phyloP scores from a whole-genome alignment of 2,888 invertebrate species.

The Schizotus pectinicornis region DNA sequence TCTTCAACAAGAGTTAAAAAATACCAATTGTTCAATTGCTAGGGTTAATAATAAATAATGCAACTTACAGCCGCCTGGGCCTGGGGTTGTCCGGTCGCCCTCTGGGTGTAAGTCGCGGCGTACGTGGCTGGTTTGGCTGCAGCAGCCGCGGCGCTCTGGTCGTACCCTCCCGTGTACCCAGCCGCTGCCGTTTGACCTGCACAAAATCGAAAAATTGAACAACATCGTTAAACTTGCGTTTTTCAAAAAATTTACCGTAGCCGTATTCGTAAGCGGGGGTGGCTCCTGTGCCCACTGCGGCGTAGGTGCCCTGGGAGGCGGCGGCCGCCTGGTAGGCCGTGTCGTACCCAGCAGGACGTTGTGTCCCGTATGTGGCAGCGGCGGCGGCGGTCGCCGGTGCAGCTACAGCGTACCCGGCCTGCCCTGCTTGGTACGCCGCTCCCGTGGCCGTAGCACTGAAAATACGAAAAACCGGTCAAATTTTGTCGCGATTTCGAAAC shows the following conservation, averaged over 20 bases:
- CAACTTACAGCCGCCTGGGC: constrained; percentile 56
- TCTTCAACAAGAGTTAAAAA: no score
- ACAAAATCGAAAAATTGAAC: background rate
- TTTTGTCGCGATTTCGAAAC: background rate
- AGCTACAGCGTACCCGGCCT: constrained; percentile 84
- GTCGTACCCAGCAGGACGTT: constrained; percentile 81
- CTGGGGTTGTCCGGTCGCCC: constrained; percentile 54
- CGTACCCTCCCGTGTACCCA: constrained; percentile 68
- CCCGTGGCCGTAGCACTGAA: constrained; percentile 72
- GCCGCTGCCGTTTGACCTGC: constrained; percentile 70
- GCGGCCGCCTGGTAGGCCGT: constrained; percentile 84
- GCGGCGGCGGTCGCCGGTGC: constrained; percentile 82
- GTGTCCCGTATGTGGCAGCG: constrained; percentile 83
- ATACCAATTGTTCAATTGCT: background rate
- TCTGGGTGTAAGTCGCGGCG: constrained; percentile 74
- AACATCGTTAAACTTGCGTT: background rate
- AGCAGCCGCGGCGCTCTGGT: constrained; percentile 65
- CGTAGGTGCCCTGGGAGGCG: constrained; percentile 75
- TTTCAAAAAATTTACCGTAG: constrained; percentile 62
- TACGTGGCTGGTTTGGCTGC: constrained; percentile 74
- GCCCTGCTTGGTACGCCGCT: constrained; percentile 82
- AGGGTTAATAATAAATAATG: background rate
- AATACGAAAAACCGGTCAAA: constrained; percentile 29
- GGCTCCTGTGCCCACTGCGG: constrained; percentile 60
- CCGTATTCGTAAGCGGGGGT: constrained; percentile 73